Base-by-base conservation (phyloP, 53 echinoderm and acorn worm genomes). In the Henricia sp. region DNA sequence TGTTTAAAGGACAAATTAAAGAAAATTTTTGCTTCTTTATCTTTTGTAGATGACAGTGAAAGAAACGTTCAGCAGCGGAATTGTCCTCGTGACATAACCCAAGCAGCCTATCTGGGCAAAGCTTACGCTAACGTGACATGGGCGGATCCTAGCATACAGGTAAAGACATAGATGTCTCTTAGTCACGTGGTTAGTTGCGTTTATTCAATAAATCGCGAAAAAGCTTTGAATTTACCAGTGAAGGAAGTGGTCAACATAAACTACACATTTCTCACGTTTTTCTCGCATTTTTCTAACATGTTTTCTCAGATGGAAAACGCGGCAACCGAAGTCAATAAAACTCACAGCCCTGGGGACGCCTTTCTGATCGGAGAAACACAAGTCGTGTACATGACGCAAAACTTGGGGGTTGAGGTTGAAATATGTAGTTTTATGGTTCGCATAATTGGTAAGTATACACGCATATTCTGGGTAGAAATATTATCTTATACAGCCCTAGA, bases 341-440 rank as follows among this genome's bases (percentile, higher is more conserved):
- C 80, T 26, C 77, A 86, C 60, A 3, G 38, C 1, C 84, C 93
- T 24, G 89, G 93, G 38, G 87, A 77, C 30, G 1, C 10, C 8
- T 92, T 93, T 37, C 43, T 76, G 30, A 43, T 86, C 14, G 93
- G 89, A 28, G 72, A 52, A 46, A 89, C 89, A 28, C 75, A 75
- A 3, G 89, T 93, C 37, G 16, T 76, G 36, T 93, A 93, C 43
- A 60, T 53, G 12, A 69, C 54, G 20, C 48, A 52, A 1, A 83
- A 34, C 44, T 53, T 54, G 0, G 69, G 67, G 32, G 70, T 70
- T 41, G 71, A 77, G 12, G 82, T 83, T 30, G 86, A 68, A 1
- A 43, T 74, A 19, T 92, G 92, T 78, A 69, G 78, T 37, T 92
- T 92, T 44, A 86, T 75, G 20, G 71, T 92, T 52, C 86, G 82